Evolutionary conservation across 2,113 vertebrate species (phyloP).

Genomic region (Hypomesus transpacificus): DNA sequence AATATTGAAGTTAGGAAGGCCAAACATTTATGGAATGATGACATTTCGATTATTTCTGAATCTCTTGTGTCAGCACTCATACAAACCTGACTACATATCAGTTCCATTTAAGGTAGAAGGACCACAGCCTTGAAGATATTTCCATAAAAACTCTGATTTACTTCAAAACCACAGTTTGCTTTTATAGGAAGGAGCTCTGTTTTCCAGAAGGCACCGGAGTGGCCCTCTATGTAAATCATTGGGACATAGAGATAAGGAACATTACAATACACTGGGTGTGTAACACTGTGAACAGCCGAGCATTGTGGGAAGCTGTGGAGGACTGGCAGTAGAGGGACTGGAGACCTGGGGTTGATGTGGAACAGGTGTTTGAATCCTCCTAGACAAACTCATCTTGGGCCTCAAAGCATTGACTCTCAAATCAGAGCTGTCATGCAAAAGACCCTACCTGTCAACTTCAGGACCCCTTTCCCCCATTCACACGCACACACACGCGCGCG

Average conservation of each 20-base stretch:
- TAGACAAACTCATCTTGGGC: neutral
- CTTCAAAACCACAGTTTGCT: neutral
- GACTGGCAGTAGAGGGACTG: neutral
- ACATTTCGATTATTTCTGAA: too few species aligned
- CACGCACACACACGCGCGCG: neutral
- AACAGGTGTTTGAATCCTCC: neutral
- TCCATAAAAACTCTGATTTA: neutral
- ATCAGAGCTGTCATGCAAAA: neutral
- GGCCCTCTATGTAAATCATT: neutral
- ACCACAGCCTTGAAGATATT: neutral
- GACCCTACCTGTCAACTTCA: neutral
- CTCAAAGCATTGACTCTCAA: neutral
- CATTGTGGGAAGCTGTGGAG: neutral
- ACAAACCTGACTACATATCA: too few species aligned
- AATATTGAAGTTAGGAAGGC: too few species aligned
- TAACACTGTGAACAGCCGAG: neutral
- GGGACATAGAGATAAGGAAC: neutral
- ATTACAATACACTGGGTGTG: neutral
- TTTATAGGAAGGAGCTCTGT: neutral
- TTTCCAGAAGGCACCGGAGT: neutral
- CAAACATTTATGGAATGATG: too few species aligned
- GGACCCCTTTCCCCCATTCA: too few species aligned
- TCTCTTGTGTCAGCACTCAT: too few species aligned
- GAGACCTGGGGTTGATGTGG: neutral
- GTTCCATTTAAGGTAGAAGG: neutral